Conservation (phyloP, 2,888 invertebrate genomes). For the Meiosimyza decipiens region DNA sequence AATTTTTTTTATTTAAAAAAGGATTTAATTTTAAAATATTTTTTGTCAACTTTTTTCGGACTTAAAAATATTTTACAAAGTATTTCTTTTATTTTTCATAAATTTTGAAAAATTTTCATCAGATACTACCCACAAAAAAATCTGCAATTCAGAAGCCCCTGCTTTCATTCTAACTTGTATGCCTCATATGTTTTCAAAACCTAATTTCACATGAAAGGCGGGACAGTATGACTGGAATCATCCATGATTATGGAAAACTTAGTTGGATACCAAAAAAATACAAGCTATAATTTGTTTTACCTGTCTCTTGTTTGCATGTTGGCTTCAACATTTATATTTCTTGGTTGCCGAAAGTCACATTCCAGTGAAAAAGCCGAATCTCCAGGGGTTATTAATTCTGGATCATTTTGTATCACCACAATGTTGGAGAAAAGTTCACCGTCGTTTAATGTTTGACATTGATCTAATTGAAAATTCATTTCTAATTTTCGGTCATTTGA, state of each 20-base stretch:
- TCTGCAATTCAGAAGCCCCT: no score
- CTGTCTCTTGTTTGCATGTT: slow-evolving; percentile 67
- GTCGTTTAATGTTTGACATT: slow-evolving; percentile 70
- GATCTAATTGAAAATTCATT: slow-evolving; percentile 70
- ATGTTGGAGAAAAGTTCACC: slow-evolving; percentile 72
- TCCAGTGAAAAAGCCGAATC: slow-evolving; percentile 75
- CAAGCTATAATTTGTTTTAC: slow-evolving; percentile 51
- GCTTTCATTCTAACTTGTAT: no score
- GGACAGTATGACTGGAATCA: no score
- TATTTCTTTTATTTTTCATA: no score
- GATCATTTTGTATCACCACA: slow-evolving; percentile 75
- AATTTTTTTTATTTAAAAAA: no score
- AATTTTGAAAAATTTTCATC: no score
- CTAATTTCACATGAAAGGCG: no score
- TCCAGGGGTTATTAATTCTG: slow-evolving; percentile 74
- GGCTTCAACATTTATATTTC: slow-evolving; percentile 70
- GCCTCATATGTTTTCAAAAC: no score
- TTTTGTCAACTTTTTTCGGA: no score
- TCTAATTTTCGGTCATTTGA: slow-evolving; percentile 68
- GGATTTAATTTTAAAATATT: no score
- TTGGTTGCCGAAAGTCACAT: slow-evolving; percentile 72
- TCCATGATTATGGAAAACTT: background rate
- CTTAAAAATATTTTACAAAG: no score
- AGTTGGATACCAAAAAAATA: background rate
- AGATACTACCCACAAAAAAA: no score